Evolutionary conservation across 2,797 vertebrate species (phyloP).

Genomic region (Spinus pinus): DNA sequence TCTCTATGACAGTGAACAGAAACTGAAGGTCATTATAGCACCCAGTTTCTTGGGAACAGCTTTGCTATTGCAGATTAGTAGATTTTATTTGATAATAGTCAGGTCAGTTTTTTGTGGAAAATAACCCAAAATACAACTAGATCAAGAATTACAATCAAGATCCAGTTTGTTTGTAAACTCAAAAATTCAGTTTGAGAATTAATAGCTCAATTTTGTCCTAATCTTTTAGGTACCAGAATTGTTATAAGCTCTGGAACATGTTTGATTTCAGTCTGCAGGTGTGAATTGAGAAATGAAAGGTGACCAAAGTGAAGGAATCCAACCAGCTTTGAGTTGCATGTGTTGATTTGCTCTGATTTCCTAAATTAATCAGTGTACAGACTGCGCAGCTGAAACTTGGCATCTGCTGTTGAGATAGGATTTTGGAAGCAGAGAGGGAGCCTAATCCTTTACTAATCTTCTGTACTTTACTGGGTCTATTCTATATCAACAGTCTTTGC

Average conservation of each 20-base stretch:
- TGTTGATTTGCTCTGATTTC: background rate
- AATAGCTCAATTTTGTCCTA: background rate
- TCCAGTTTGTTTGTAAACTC: background rate
- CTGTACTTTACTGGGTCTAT: background rate
- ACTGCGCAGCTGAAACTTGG: constrained; percentile 40
- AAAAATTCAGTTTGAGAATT: background rate
- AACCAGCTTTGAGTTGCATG: background rate
- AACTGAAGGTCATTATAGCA: background rate
- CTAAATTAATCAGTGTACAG: background rate
- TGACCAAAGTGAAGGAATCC: background rate
- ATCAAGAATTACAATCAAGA: background rate
- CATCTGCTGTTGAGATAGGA: constrained; percentile 43
- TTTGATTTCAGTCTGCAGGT: background rate
- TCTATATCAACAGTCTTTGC: background rate
- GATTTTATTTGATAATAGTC: background rate
- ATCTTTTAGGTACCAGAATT: background rate
- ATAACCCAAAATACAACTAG: background rate
- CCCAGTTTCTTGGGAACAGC: background rate
- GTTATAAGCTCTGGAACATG: background rate
- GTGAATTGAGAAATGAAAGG: background rate
- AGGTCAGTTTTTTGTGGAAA: background rate
- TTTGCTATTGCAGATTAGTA: background rate
- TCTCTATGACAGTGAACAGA: background rate
- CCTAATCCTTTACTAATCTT: constrained; percentile 60
- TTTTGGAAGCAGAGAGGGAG: constrained; percentile 41